Conservation (phyloP, 2,888 invertebrate genomes). For the Caradrina clavipalpis region DNA sequence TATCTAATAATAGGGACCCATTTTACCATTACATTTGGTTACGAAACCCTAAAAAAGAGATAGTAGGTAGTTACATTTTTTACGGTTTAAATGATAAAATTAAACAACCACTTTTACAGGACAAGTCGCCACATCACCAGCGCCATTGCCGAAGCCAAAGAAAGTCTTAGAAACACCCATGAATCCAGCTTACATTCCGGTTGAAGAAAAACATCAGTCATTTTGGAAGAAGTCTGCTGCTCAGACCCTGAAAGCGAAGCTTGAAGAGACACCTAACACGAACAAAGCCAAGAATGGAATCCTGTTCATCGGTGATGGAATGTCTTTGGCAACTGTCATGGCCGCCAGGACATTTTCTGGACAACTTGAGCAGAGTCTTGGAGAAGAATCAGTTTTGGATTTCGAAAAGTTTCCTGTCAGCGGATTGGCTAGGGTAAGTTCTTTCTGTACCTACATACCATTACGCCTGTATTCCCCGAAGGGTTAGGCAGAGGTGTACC, state of each 20-base stretch:
- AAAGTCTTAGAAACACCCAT: constrained; percentile 84
- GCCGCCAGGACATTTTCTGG: constrained; percentile 93
- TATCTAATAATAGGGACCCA: too few relatives aligned
- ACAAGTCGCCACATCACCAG: constrained; percentile 62
- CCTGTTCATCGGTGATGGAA: constrained; percentile 93
- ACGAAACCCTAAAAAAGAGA: too few relatives aligned
- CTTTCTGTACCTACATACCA: not conserved
- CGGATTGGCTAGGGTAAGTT: constrained; percentile 93
- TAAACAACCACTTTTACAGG: constrained; percentile 67
- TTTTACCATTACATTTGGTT: too few relatives aligned
- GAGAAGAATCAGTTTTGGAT: constrained; percentile 92
- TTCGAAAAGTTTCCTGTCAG: constrained; percentile 93
- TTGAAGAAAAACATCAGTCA: constrained; percentile 83
- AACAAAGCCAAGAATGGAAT: constrained; percentile 93
- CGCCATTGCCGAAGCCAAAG: constrained; percentile 74
- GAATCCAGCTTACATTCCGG: constrained; percentile 81
- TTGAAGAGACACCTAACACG: constrained; percentile 72
- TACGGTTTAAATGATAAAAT: not conserved
- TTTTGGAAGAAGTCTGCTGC: constrained; percentile 82
- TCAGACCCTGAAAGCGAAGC: constrained; percentile 76
- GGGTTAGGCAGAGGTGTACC: too few relatives aligned
- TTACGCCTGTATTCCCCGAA: too few relatives aligned
- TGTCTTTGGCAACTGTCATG: constrained; percentile 94
- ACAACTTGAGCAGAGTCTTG: constrained; percentile 89
- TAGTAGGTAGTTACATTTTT: too few relatives aligned